Conservation (phyloP, 1,140 invertebrate species). For the Hypothenemus hampei region DNA sequence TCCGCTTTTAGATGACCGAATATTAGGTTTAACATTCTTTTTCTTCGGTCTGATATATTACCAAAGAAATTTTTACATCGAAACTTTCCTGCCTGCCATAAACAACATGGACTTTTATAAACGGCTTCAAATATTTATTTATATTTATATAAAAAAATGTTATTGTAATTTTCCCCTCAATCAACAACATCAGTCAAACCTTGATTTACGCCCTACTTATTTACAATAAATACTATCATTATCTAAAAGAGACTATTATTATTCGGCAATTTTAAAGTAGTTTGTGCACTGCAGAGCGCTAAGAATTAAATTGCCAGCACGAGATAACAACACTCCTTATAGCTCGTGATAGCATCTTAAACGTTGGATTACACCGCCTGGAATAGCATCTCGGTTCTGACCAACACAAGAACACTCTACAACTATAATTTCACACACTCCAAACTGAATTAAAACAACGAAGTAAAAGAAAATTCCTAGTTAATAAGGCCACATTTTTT, state of each 20-base stretch:
- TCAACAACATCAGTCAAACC: background rate
- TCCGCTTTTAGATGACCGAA: background rate
- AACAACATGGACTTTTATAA: too few species aligned
- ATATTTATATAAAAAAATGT: background rate
- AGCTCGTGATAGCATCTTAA: slow-evolving; percentile 18
- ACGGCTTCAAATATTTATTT: too few species aligned
- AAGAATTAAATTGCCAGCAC: slow-evolving; percentile 13
- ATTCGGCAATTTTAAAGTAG: slow-evolving; percentile 16
- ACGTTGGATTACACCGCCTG: slow-evolving; percentile 7
- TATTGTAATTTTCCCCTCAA: background rate
- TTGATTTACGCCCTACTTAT: background rate
- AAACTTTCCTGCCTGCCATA: too few species aligned
- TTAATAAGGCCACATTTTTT: too few species aligned
- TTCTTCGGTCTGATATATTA: too few species aligned
- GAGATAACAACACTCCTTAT: slow-evolving; percentile 12
- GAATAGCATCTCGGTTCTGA: too few species aligned
- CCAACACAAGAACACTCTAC: too few species aligned
- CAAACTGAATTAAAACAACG: too few species aligned
- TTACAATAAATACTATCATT: slow-evolving; percentile 10
- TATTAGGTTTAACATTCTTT: too few species aligned
- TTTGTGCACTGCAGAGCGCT: slow-evolving; percentile 4
- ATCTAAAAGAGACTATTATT: slow-evolving; percentile 14
- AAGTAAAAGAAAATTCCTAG: too few species aligned
- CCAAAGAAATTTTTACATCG: too few species aligned
- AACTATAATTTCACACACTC: too few species aligned